Evolutionary conservation across 2,797 vertebrate species (phyloP).

Genomic region (Phrynocephalus vlangalii): DNA sequence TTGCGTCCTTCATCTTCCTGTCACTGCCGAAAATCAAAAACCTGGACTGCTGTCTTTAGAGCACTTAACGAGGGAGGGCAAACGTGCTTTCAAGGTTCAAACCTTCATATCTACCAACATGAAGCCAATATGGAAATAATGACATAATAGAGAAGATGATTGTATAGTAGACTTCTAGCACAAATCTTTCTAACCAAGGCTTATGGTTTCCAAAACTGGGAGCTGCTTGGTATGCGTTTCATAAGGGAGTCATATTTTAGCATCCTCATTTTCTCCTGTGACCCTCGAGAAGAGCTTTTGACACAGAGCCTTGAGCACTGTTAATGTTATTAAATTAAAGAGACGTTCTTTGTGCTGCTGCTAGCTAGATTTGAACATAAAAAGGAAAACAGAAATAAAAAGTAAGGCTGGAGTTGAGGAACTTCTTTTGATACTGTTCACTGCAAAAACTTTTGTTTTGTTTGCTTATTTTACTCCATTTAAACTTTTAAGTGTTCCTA

Average conservation of each 20-base stretch:
- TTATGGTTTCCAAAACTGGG: neutral
- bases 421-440: neutral
- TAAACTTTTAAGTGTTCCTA: neutral
- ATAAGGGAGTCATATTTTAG: neutral
- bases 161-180: neutral
- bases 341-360: neutral
- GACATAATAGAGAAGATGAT: too few species aligned
- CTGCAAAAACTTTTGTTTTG: neutral
- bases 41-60: neutral
- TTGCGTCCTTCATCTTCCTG: neutral
- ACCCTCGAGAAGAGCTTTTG: neutral
- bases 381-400: neutral
- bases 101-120: neutral
- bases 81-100: neutral
- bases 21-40: neutral
- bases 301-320: neutral
- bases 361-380: conserved; percentile 8
- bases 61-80: neutral
- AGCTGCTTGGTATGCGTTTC: neutral
- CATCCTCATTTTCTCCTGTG: neutral
- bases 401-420: neutral
- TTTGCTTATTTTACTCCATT: neutral
- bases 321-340: neutral
- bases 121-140: too few species aligned
- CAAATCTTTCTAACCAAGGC: neutral